Percentiles rank a stretch among this genome's conserved stretches.
Evolutionary conservation across 2,113 vertebrate species (phyloP).

Genomic region (Lophochroa leadbeateri): DNA sequence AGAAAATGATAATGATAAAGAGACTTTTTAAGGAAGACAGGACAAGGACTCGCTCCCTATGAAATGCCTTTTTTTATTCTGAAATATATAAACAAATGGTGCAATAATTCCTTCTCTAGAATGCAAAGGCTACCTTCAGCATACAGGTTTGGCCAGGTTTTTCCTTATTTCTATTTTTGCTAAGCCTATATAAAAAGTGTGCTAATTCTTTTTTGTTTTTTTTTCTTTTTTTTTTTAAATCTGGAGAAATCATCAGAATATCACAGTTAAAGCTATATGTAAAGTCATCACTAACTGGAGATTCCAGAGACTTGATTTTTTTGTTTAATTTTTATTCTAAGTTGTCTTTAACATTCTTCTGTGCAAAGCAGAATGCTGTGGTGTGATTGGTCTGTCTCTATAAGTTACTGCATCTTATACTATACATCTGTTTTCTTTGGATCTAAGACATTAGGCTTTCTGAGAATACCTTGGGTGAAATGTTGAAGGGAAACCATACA

Average conservation of each 20-base stretch:
- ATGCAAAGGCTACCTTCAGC: not conserved
- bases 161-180: not conserved
- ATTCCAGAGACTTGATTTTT: not conserved
- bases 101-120: not conserved
- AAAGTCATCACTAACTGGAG: not conserved
- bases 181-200: not conserved
- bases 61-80: not conserved
- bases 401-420: not conserved
- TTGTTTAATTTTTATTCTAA: not conserved
- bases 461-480: not conserved
- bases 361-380: not conserved
- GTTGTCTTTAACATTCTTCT: not conserved
- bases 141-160: not conserved
- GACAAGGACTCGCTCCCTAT: not conserved
- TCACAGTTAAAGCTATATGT: not conserved
- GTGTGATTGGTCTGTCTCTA: not conserved
- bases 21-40: not conserved
- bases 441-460: not conserved
- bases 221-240: no score
- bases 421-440: not conserved
- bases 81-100: not conserved
- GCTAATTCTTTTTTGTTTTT: not conserved
- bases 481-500: not conserved
- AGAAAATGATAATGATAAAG: not conserved
- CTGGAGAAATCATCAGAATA: not conserved